Base-by-base conservation (phyloP, 2,797 vertebrate species). In the Peromyscus nudipes region DNA sequence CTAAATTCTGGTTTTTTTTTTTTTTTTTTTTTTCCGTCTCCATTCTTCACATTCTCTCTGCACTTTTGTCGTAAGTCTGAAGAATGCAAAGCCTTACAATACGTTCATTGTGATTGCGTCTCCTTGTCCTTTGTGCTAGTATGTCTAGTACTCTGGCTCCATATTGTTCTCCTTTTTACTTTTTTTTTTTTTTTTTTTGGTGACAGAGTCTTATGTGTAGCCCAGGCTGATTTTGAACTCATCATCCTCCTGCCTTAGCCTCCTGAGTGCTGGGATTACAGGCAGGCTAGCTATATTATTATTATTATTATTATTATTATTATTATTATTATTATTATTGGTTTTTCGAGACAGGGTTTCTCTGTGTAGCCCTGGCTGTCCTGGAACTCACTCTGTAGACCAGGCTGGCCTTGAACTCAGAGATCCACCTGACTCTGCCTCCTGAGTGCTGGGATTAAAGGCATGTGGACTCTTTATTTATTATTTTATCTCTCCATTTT, bases 401-500 rank as follows among this genome's bases (percentile, higher is more conserved):
- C 49, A 52, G 49, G 49, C 49, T 52, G 49, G 12, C 12, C 49
- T 52, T 12, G 49, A 52, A 52, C 49, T 52, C 49, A 52, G 49
- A 52, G 49, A 52, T 52, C 9, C 49, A 52, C 49, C 49, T 52
- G 49, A 12, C 49, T 52, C 49, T 52, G 49, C 49, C 49, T 52
- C 12, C 49, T 9, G 14, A 79, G 46, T 21, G 46, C 31, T 49
- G 76, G 76, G 46, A 34, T 52, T 34, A 31, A 29, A 31, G 46
- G 27, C 6, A 2, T 0, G 43, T 0, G 12, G 49, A 77, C 19
- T 40, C 40, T 23, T 40, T 73, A 57, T 23, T 40, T 73, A 57
- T 75, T 76, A 40, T 89, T 80, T 85, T 60, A 96, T 60, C 34
- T 64, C 9, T 89, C 10, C 49, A 64, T 43, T 83, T 92, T 93